Percentiles rank a stretch among this genome's conserved stretches.
These are phyloP conservation scores for Azorinus chamasolen DNA, from an alignment of 2,888 invertebrate species.

Conservation along the genomic window DNA sequence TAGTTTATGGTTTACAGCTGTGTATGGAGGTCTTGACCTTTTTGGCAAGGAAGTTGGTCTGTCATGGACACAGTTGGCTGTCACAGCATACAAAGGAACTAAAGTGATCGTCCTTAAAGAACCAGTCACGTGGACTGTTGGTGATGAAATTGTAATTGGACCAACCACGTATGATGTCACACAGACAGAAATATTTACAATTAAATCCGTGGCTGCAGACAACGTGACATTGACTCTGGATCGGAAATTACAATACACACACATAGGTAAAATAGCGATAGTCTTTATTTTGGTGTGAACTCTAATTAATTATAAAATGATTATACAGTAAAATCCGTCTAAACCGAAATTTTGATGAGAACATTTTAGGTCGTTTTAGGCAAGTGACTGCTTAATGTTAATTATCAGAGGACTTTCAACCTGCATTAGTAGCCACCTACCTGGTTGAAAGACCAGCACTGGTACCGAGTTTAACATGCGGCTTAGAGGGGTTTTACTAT, in stretches of 20 bases:
- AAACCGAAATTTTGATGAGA: no score
- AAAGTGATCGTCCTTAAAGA: conserved; percentile 69
- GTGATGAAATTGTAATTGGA: conserved; percentile 79
- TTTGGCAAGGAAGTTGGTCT: conserved; percentile 76
- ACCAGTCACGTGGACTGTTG: conserved; percentile 74
- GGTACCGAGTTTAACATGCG: no score
- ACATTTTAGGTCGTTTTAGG: no score
- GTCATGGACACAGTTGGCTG: conserved; percentile 75
- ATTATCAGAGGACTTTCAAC: no score
- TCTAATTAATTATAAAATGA: no score
- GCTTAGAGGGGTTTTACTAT: no score
- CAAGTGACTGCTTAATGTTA: no score
- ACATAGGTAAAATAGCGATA: conserved; percentile 70
- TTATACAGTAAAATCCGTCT: no score
- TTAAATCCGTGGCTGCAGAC: conserved; percentile 66
- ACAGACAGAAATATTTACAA: conserved; percentile 79
- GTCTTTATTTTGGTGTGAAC: no score
- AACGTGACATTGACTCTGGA: conserved; percentile 73
- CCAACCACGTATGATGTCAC: conserved; percentile 75
- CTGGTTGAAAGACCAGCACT: no score
- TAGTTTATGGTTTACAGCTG: no score
- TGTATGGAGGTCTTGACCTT: conserved; percentile 82
- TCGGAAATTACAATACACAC: conserved; percentile 71
- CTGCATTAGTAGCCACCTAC: no score
- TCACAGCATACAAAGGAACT: conserved; percentile 70